Conservation (phyloP, 2,888 invertebrate species). For the Polydrusus cervinus region DNA sequence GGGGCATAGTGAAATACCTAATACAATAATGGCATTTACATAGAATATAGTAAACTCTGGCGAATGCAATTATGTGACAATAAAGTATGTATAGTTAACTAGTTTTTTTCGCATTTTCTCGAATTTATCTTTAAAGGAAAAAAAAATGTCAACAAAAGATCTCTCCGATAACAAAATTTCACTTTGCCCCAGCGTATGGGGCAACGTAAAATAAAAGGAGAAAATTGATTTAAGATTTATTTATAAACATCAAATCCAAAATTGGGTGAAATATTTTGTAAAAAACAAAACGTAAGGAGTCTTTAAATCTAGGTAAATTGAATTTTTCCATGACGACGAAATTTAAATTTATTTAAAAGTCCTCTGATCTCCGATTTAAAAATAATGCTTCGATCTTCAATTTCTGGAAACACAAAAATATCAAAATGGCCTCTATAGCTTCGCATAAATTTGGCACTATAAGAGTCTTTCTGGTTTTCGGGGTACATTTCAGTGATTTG, state of each 20-base stretch:
- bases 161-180: not conserved
- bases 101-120: too few species aligned
- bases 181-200: not conserved
- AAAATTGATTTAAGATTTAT: not conserved
- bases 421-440: not conserved
- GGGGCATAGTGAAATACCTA: not conserved
- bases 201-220: not conserved
- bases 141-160: too few species aligned
- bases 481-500: not conserved
- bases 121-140: too few species aligned
- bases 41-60: too few species aligned
- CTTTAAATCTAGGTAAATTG: conserved; percentile 27
- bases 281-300: too few species aligned
- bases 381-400: not conserved
- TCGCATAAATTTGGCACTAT: not conserved
- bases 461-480: not conserved
- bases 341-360: not conserved
- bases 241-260: not conserved
- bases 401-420: not conserved
- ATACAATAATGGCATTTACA: not conserved
- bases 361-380: conserved; percentile 5
- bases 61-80: too few species aligned
- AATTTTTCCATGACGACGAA: conserved; percentile 13
- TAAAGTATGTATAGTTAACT: too few species aligned
- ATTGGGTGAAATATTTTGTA: too few species aligned